Conservation (phyloP, 1,140 invertebrate genomes). For the Antheraea pernyi region DNA sequence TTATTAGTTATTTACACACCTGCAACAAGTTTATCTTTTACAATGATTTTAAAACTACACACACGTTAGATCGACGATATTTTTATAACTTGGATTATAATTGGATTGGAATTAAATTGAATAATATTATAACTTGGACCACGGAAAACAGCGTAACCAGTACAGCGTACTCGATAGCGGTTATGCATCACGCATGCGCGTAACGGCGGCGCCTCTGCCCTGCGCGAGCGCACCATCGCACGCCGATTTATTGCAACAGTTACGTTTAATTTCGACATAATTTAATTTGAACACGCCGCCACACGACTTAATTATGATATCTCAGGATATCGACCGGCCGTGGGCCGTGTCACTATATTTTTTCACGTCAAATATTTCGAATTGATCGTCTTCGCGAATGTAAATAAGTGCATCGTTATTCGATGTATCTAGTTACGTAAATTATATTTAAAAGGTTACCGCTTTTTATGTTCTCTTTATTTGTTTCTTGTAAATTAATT, state of each 20-base stretch:
- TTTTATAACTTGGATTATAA: too few relatives aligned
- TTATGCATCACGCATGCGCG: constrained; percentile 51
- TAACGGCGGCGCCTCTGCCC: constrained; percentile 63
- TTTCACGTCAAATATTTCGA: background rate
- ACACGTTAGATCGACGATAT: too few relatives aligned
- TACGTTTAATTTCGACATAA: constrained; percentile 72
- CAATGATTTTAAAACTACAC: too few relatives aligned
- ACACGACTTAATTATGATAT: constrained; percentile 72
- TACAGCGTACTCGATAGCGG: constrained; percentile 36
- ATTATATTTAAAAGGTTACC: background rate
- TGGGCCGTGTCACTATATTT: background rate
- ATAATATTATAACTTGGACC: background rate
- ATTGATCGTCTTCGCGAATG: background rate
- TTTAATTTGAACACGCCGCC: constrained; percentile 72
- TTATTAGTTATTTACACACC: too few relatives aligned
- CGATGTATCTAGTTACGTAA: background rate
- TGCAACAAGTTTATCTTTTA: too few relatives aligned
- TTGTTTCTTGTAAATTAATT: background rate
- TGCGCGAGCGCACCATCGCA: constrained; percentile 8
- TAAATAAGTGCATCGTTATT: background rate
- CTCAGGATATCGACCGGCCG: constrained; percentile 19
- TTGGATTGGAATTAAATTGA: too few relatives aligned
- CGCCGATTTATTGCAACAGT: constrained; percentile 59
- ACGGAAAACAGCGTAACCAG: constrained; percentile 16
- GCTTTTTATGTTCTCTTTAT: background rate